Conservation (phyloP, 2,797 vertebrate species). For the Triplophysa bombifrons region DNA sequence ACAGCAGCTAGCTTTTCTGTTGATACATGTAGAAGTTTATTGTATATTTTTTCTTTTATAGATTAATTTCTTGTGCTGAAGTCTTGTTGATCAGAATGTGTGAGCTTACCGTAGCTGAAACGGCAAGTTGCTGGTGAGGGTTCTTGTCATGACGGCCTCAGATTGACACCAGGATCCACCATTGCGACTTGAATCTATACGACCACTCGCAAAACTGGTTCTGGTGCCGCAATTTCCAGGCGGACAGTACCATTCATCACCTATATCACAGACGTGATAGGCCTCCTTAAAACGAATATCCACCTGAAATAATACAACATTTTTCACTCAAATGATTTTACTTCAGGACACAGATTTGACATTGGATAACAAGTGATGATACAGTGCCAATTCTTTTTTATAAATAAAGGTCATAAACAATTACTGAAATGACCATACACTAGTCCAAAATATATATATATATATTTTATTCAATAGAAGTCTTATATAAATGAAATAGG, state of each 20-base stretch:
- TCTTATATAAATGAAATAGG: no score
- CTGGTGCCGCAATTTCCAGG: slow-evolving; percentile 38
- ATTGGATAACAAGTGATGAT: neutral
- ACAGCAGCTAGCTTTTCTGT: neutral
- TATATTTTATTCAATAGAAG: neutral
- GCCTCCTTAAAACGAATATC: slow-evolving; percentile 46
- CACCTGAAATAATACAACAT: slow-evolving; percentile 55
- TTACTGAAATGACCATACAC: neutral
- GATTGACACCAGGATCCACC: slow-evolving; percentile 54
- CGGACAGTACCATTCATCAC: fast-evolving
- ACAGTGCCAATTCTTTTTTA: neutral
- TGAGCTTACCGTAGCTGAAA: slow-evolving; percentile 54
- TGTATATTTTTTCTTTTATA: no score
- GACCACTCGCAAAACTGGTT: fast-evolving
- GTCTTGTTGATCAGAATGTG: neutral
- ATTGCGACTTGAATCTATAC: fast-evolving
- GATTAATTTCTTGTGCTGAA: fast-evolving
- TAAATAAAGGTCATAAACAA: neutral
- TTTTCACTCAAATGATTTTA: neutral
- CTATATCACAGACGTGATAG: fast-evolving
- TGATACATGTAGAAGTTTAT: neutral
- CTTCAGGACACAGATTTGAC: neutral
- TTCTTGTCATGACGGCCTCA: slow-evolving; percentile 39
- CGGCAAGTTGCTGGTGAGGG: neutral
- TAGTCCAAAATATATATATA: no score